Conservation (phyloP, 2,113 vertebrate genomes). For the Phyllopteryx taeniolatus region DNA sequence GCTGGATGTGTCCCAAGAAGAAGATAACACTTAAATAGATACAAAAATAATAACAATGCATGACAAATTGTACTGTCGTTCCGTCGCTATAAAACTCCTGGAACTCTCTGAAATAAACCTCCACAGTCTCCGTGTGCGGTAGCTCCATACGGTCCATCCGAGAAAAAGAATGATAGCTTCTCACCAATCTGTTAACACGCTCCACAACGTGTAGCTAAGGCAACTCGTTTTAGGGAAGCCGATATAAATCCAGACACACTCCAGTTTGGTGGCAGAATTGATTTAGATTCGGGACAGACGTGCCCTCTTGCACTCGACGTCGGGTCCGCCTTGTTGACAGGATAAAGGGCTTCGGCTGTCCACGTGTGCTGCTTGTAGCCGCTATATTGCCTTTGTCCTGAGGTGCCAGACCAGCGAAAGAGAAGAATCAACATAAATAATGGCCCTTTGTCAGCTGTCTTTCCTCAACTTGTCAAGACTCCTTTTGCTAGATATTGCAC, state of each 20-base stretch:
- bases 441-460: constrained; percentile 27
- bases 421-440: constrained; percentile 28
- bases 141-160: not conserved
- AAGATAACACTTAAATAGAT: constrained; percentile 25
- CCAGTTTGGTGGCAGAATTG: constrained; percentile 28
- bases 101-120: constrained; percentile 24
- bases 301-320: constrained; percentile 52
- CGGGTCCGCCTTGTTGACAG: constrained; percentile 47
- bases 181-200: not conserved
- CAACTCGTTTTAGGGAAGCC: constrained; percentile 2
- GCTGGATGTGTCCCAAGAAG: constrained; percentile 7
- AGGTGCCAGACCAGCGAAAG: constrained; percentile 19
- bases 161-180: constrained; percentile 9
- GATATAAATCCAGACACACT: constrained; percentile 34
- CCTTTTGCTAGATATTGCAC: not conserved
- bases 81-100: constrained; percentile 18
- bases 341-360: constrained; percentile 50
- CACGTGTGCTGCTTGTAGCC: constrained; percentile 46
- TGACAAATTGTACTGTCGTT: constrained; percentile 56
- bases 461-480: constrained; percentile 24
- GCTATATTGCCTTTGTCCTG: constrained; percentile 53
- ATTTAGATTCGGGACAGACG: constrained; percentile 47
- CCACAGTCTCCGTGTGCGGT: constrained; percentile 1
- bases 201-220: not conserved
- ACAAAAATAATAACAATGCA: constrained; percentile 57